Evolutionary conservation across 2,888 invertebrate genomes (phyloP).

Genomic region (Cataglyphis livida): DNA sequence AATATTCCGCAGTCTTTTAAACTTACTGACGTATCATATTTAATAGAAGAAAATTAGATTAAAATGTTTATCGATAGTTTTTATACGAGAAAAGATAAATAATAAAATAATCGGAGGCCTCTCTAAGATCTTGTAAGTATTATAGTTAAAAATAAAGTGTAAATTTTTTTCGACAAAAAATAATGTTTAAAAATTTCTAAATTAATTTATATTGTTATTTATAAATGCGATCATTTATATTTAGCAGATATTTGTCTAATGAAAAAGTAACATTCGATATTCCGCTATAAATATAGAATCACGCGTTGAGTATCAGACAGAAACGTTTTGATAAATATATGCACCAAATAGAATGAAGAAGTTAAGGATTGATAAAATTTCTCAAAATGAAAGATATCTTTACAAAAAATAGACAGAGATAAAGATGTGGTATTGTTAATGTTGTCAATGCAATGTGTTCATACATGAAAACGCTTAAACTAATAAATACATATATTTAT

Average conservation of each 20-base stretch:
- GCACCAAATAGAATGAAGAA: not conserved
- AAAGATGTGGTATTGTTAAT: conserved; percentile 34
- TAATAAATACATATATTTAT: conserved; percentile 42
- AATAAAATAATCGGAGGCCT: not conserved
- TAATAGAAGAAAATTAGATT: not conserved
- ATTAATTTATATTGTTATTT: not conserved
- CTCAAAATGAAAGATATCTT: not conserved
- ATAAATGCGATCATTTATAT: not conserved
- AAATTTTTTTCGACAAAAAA: not conserved
- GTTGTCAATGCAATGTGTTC: conserved; percentile 52
- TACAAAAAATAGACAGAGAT: not conserved
- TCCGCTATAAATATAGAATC: not conserved
- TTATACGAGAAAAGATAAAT: not conserved
- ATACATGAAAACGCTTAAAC: conserved; percentile 51
- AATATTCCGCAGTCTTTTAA: not conserved
- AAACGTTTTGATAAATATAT: not conserved
- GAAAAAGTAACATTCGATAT: not conserved
- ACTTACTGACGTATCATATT: not conserved
- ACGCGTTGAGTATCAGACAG: not conserved
- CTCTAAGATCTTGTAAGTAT: not conserved
- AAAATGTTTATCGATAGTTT: not conserved
- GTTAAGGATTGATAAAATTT: not conserved
- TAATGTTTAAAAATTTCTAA: not conserved
- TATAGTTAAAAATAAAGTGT: not conserved
- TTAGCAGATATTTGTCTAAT: not conserved